Base-by-base conservation (phyloP, 92 coral and sea anemone species). In the Umimayanthus chanpuru region DNA sequence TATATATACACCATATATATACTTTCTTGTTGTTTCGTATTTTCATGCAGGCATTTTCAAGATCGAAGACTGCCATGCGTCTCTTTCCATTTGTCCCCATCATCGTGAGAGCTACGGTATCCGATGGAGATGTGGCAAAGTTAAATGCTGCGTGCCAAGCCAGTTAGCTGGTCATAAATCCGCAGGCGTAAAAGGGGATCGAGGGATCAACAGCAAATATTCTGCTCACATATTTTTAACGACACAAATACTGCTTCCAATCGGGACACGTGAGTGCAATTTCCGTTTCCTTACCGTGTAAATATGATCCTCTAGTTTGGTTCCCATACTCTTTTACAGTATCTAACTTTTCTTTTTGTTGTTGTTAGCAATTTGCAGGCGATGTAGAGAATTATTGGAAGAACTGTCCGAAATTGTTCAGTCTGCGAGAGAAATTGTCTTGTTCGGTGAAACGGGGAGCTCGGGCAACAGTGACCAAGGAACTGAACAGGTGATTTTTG, bases 141-240 rank as follows among this genome's bases (percentile, higher is more conserved):
- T n/a, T 32, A 2, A 32, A 32, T 2, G 36, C 36, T 2, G 1
- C 2, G 36, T 2, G 2, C 84, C 67, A 25, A 73, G 85, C 55
- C 73, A 75, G 64, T 41, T 88, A 67, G 90, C 90, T 47, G 81
- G 77, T 68, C 84, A 83, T 58, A 89, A 89, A 81, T 58, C 88
- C 78, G 81, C 44, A 29, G 84, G 82, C 73, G 91, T 82, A 70
- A 89, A 89, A 72, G 91, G 91, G 75, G 91, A 89, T 83, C 89
- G 89, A 68, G 88, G 84, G 85, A 89, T 73, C 82, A 73, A 80
- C 67, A 89, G 91, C 82, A 82, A 72, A 65, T 50, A 26, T 65
- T 82, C 86, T 36, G 75, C 49, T 38, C 64, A 61, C n/a, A 36
- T 82, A 14, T 40, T 82, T 38, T 40, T 64, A 9, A 53, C 49